These are phyloP conservation scores for Craseonycteris thonglongyai DNA, from an alignment of 2,113 vertebrate genomes.

Conservation along the genomic window DNA sequence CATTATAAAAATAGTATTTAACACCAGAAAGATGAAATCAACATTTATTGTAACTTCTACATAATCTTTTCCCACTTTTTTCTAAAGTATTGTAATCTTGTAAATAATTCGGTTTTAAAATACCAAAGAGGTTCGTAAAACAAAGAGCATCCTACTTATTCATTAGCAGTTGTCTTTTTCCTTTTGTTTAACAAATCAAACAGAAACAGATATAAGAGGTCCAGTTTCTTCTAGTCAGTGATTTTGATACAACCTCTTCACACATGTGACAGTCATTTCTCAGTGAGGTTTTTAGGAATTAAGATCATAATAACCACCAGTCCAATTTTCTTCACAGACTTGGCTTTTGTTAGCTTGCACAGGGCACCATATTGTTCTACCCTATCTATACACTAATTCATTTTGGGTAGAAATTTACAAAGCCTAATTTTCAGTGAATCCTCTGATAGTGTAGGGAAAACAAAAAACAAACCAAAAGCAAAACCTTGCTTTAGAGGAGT, in stretches of 20 bases:
- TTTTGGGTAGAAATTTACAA: not conserved
- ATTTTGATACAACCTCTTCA: not conserved
- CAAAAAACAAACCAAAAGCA: not conserved
- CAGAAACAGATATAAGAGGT: not conserved
- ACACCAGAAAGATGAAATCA: not conserved
- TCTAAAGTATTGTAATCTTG: not conserved
- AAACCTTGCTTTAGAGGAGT: not conserved
- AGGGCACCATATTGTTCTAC: not conserved
- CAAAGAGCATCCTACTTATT: not conserved
- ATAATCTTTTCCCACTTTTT: not conserved
- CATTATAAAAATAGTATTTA: not conserved
- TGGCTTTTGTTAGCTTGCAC: not conserved
- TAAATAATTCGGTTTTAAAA: not conserved
- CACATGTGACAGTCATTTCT: not conserved
- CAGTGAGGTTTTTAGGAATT: not conserved
- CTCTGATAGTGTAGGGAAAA: not conserved
- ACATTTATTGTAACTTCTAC: not conserved
- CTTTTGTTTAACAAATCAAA: not conserved
- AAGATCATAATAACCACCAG: not conserved
- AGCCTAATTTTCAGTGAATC: not conserved
- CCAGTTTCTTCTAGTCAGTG: not conserved
- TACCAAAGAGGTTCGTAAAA: not conserved
- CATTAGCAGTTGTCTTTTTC: not conserved
- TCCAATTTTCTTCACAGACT: not conserved
- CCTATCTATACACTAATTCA: not conserved